Percentiles rank a stretch among this genome's conserved stretches.
Evolutionary conservation across 2,888 invertebrate species (phyloP).

Genomic region (Ommatoiulus sabulosus): DNA sequence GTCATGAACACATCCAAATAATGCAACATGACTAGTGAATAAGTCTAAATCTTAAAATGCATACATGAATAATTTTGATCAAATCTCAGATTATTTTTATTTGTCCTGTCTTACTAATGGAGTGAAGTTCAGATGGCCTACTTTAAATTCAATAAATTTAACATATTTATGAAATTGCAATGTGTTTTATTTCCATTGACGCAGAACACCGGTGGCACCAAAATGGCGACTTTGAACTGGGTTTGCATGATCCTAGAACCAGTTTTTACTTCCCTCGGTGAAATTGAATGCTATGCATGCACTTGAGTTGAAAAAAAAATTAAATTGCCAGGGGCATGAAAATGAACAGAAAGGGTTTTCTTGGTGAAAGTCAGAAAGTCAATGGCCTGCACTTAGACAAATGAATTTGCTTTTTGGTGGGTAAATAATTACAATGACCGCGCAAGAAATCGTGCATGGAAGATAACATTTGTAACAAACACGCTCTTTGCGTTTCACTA

Average conservation of each 20-base stretch:
- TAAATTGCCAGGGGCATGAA: neutral
- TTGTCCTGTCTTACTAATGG: neutral
- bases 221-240: neutral
- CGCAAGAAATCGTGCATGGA: neutral
- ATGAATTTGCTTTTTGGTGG: neutral
- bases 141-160: neutral
- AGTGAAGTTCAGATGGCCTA: neutral
- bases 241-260: neutral
- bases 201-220: neutral
- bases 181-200: neutral
- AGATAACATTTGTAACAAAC: neutral
- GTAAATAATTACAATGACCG: neutral
- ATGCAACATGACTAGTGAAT: no score
- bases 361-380: constrained; percentile 40
- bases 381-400: constrained; percentile 22
- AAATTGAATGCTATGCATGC: neutral
- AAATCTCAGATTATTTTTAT: neutral
- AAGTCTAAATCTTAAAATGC: no score
- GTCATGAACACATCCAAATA: no score
- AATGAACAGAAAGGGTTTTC: constrained; percentile 9
- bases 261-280: neutral
- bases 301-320: neutral
- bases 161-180: neutral
- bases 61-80: no score
- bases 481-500: neutral